phyloP scores from a whole-genome alignment of 2,797 vertebrate species.

The Leptatherina wallacei region DNA sequence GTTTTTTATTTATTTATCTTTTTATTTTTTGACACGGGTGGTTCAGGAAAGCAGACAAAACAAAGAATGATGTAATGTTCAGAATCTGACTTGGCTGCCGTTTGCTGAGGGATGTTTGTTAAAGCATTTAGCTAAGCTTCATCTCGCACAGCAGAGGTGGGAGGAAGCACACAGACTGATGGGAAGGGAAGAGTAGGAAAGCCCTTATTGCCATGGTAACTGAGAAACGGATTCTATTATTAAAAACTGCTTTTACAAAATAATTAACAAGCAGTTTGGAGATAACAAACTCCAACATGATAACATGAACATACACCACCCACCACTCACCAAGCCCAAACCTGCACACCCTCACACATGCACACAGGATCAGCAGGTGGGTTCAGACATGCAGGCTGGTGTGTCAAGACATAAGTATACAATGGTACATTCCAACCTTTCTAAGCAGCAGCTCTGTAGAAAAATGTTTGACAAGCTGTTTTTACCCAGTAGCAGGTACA shows the following conservation, averaged over 20 bases:
- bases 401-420: background rate
- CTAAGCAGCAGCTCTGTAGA: background rate
- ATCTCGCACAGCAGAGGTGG: slow-evolving; percentile 46
- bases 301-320: slow-evolving; percentile 2
- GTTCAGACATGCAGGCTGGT: background rate
- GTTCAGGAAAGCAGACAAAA: slow-evolving; percentile 29
- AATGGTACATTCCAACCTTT: slow-evolving; percentile 3
- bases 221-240: slow-evolving; percentile 66
- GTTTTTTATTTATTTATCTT: too few species aligned
- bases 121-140: slow-evolving; percentile 38
- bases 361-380: background rate
- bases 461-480: background rate
- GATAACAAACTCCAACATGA: too few species aligned
- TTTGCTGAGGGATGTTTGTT: slow-evolving; percentile 41
- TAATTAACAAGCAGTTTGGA: slow-evolving; percentile 46
- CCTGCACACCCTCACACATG: background rate
- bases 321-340: background rate
- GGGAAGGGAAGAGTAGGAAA: slow-evolving; percentile 74
- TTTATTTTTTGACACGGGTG: background rate
- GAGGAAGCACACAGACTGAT: slow-evolving; percentile 46
- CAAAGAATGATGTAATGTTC: slow-evolving; percentile 24
- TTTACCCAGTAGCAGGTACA: background rate
- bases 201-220: slow-evolving; percentile 84
- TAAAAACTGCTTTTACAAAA: slow-evolving; percentile 61
- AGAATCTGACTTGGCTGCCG: slow-evolving; percentile 35